A percentile compares a stretch with the other conserved stretches of the same genome.
These are phyloP conservation scores for Drosophila sproati DNA, from an alignment of 1,140 invertebrate genomes.

Conservation along the genomic window DNA sequence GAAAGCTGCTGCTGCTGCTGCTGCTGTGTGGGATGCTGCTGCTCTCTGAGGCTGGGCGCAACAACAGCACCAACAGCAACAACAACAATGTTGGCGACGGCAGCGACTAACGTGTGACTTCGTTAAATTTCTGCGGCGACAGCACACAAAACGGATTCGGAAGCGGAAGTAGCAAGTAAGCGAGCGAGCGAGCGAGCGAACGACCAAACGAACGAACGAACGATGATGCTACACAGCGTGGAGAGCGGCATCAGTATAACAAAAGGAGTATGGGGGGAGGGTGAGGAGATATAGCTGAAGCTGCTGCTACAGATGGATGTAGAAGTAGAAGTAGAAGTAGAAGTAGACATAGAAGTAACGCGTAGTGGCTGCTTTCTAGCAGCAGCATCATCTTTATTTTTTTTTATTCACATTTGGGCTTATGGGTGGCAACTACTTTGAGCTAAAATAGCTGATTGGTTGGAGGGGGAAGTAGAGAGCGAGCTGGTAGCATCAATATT, in stretches of 20 bases:
- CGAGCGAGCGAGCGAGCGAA: conserved; percentile 58
- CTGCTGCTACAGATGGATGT: conserved; percentile 5
- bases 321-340: conserved; percentile 24
- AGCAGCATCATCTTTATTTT: conserved; percentile 34
- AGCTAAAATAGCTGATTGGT: neutral
- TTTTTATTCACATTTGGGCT: neutral
- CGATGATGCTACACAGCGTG: neutral
- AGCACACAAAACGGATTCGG: conserved; percentile 83
- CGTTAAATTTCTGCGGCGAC: conserved; percentile 83
- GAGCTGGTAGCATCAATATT: conserved; percentile 65
- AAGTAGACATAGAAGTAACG: conserved; percentile 66
- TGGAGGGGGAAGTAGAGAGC: neutral
- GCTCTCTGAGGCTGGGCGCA: conserved; percentile 20
- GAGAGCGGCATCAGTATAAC: neutral
- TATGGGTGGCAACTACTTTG: conserved; percentile 24
- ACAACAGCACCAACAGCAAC: conserved; percentile 1
- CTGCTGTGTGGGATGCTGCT: conserved; percentile 22
- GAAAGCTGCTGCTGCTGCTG: conserved; percentile 5
- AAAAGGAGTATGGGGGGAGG: too few relatives aligned
- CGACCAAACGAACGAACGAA: conserved; percentile 11
- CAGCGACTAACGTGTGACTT: conserved; percentile 75
- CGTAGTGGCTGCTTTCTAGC: conserved; percentile 69
- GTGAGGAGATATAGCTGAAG: conserved; percentile 7
- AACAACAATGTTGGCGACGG: conserved; percentile 19
- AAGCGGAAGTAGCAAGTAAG: conserved; percentile 83